A percentile compares a stretch with the other conserved stretches of the same genome.
Evolutionary conservation across 2,888 invertebrate genomes (phyloP).

Genomic region (Buathra laborator): DNA sequence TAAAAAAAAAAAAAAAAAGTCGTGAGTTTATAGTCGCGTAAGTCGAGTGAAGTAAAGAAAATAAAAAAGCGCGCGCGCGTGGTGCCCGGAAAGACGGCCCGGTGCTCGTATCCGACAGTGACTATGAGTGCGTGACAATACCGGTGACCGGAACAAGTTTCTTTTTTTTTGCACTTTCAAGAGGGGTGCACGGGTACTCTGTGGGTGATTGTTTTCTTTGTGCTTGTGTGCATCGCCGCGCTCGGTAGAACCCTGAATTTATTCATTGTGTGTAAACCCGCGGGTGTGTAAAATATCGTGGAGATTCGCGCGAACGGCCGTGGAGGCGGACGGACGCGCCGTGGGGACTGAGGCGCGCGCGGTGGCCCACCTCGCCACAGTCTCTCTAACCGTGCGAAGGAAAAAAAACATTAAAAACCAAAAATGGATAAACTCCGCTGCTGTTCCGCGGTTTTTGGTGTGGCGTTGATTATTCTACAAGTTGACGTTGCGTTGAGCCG

Average conservation of each 20-base stretch:
- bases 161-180: slow-evolving; percentile 11
- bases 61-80: slow-evolving; percentile 45
- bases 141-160: slow-evolving; percentile 61
- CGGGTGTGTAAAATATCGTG: slow-evolving; percentile 30
- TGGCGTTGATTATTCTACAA: slow-evolving; percentile 71
- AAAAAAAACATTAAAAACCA: slow-evolving; percentile 4
- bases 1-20: background rate
- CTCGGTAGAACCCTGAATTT: slow-evolving; percentile 37
- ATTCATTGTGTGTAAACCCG: slow-evolving; percentile 3
- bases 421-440: slow-evolving; percentile 60
- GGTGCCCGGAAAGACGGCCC: slow-evolving; percentile 46
- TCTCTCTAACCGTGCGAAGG: too few species aligned
- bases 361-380: too few species aligned
- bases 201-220: slow-evolving; percentile 32
- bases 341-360: slow-evolving; percentile 7
- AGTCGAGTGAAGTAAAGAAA: slow-evolving; percentile 16
- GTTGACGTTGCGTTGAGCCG: slow-evolving; percentile 72
- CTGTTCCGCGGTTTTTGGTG: slow-evolving; percentile 37
- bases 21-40: background rate
- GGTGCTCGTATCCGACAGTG: slow-evolving; percentile 65
- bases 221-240: slow-evolving; percentile 35
- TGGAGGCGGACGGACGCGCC: slow-evolving; percentile 13
- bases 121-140: slow-evolving; percentile 82
- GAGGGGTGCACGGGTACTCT: slow-evolving; percentile 6
- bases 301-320: slow-evolving; percentile 15